Evolutionary conservation across 2,113 vertebrate genomes (phyloP).

Genomic region (Cavia porcellus): DNA sequence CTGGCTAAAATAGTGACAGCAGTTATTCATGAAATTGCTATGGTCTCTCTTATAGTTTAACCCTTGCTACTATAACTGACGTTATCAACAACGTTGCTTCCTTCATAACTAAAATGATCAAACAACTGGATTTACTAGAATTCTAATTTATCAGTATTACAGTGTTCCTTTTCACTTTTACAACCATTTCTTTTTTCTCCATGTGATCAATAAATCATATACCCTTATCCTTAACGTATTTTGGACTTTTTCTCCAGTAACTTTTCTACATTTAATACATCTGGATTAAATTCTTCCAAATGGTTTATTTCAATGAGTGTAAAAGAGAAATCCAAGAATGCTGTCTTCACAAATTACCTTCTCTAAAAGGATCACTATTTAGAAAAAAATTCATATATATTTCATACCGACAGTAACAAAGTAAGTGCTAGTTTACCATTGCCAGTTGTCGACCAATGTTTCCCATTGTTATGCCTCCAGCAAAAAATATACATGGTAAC

Average conservation of each 20-base stretch:
- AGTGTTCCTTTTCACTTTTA: conserved; percentile 41
- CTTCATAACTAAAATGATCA: conserved; percentile 39
- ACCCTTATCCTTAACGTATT: neutral
- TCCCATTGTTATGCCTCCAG: conserved; percentile 98
- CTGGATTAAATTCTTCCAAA: conserved; percentile 56
- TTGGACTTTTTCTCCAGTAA: conserved; percentile 21
- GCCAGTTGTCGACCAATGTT: conserved; percentile 98
- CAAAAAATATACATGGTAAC: conserved; percentile 99
- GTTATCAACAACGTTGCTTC: neutral
- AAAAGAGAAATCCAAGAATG: conserved; percentile 32
- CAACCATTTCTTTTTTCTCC: neutral
- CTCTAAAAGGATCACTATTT: neutral
- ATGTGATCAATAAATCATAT: neutral
- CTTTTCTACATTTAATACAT: conserved; percentile 22
- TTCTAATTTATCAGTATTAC: neutral
- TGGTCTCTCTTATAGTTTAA: neutral
- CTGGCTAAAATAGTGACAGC: neutral
- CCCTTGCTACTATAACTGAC: neutral
- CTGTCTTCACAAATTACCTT: neutral
- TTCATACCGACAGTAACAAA: neutral
- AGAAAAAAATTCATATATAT: neutral
- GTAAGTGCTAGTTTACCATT: conserved; percentile 90
- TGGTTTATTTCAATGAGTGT: conserved; percentile 29
- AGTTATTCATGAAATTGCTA: neutral
- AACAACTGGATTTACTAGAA: neutral